Base-by-base conservation (phyloP, 1,140 invertebrate genomes). In the Pseudachorutes palmiensis region DNA sequence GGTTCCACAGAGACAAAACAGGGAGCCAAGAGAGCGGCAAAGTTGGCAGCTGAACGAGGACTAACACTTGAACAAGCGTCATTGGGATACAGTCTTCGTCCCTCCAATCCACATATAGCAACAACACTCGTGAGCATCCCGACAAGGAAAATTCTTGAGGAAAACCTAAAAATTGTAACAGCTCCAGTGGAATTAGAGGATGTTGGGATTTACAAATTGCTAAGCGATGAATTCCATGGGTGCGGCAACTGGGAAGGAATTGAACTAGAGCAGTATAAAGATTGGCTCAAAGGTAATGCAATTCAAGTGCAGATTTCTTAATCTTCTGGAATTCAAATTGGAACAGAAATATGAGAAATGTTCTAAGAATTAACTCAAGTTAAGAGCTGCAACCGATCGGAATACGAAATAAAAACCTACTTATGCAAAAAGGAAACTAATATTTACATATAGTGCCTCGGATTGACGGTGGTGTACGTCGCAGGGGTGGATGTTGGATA, bases 1-100 rank as follows among this genome's bases (percentile, higher is more conserved):
- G 90, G 89, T 1, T 77, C 76, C 9, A 78, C 85, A 3, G 77
- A 86, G 26, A 82, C 87, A 0, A 92, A 90, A 78, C 76, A 83
- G 24, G 75, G 75, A 0, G 81, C 79, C 67, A 66, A 67, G 65
- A 66, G 77, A 57, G 80, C 81, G 28, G 75, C 75, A 19, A 30
- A 70, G 28, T 29, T 81, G 77, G 74, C 81, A 77, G 64, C 66
- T 75, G 29, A 66, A 28, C 59, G 48, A 32, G 73, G 73, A 32
- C 67, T 22, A 28, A 62, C 62, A 28, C 36, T 72, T 24, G 66
- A 73, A 64, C 30, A 69, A 51, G 62, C 49, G 9, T 51, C 68
- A 19, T 31, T 74, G 14, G 61, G 66, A 24, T 70, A 68, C 30
- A 67, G 66, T 30, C 57, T 72, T 0, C 41, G 61, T 22, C 69